Conservation (phyloP, 1,140 invertebrate genomes). For the Thaumatotibia leucotreta region DNA sequence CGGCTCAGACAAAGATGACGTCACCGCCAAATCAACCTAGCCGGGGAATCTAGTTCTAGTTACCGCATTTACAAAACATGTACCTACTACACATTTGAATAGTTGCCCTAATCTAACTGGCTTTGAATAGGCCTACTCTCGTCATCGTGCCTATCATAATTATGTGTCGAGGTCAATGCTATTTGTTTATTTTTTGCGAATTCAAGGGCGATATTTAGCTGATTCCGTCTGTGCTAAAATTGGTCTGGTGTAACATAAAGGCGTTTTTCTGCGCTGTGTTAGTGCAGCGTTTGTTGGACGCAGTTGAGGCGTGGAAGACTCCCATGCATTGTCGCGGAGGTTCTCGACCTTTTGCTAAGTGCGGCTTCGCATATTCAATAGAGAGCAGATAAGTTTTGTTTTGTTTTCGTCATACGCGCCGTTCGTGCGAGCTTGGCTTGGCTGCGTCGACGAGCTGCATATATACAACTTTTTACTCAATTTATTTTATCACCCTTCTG, state of each 20-base stretch:
- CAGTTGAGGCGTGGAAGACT: conserved; percentile 43
- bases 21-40: conserved; percentile 62
- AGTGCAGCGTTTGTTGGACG: conserved; percentile 23
- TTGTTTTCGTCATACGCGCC: conserved; percentile 16
- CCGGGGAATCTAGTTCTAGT: conserved; percentile 69
- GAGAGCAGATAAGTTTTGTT: conserved; percentile 47
- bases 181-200: conserved; percentile 66
- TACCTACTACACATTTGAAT: conserved; percentile 64
- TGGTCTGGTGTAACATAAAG: not conserved
- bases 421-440: not conserved
- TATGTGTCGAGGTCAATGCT: conserved; percentile 68
- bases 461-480: no score
- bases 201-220: conserved; percentile 49
- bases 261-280: conserved; percentile 4
- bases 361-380: conserved; percentile 57
- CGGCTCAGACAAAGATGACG: conserved; percentile 60
- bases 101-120: conserved; percentile 64
- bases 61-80: conserved; percentile 57
- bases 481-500: no score
- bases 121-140: conserved; percentile 41
- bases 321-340: conserved; percentile 58
- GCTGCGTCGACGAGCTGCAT: not conserved
- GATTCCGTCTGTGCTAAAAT: not conserved
- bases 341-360: conserved; percentile 54
- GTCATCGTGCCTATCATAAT: conserved; percentile 48